Conservation (phyloP, 2,113 vertebrate species). For the Brienomyrus longianalis region DNA sequence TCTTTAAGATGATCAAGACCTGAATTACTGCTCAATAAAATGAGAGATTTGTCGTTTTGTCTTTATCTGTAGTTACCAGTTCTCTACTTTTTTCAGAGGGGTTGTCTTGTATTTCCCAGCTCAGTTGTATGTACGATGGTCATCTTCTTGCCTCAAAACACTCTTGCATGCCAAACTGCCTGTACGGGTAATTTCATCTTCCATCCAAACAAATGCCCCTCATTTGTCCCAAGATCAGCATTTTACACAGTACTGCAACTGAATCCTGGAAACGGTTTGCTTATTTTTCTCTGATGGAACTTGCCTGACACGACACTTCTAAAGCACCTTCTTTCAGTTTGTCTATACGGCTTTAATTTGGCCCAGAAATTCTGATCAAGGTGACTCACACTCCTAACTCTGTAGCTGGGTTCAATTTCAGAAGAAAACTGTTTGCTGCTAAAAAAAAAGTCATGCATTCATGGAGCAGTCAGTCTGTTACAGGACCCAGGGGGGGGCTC, state of each 20-base stretch:
- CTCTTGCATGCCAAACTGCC: slow-evolving; percentile 64
- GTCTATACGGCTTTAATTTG: background rate
- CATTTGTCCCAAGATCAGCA: slow-evolving; percentile 57
- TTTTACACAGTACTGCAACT: slow-evolving; percentile 53
- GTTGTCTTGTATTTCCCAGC: slow-evolving; percentile 67
- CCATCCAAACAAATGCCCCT: slow-evolving; percentile 51
- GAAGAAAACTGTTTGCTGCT: slow-evolving; percentile 6
- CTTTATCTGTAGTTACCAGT: slow-evolving; percentile 53
- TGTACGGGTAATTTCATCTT: slow-evolving; percentile 59
- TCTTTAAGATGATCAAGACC: background rate
- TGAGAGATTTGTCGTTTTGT: background rate
- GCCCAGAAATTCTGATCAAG: background rate
- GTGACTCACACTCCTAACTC: slow-evolving; percentile 14
- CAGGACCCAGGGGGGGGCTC: background rate
- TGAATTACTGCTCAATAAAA: slow-evolving; percentile 9
- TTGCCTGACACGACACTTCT: slow-evolving; percentile 17
- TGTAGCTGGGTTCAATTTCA: slow-evolving; percentile 20
- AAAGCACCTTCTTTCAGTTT: slow-evolving; percentile 14
- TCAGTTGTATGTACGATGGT: slow-evolving; percentile 68
- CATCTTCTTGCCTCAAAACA: slow-evolving; percentile 55
- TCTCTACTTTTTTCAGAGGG: slow-evolving; percentile 66
- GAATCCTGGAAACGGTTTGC: slow-evolving; percentile 2
- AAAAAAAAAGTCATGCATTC: slow-evolving; percentile 24
- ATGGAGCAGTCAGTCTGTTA: slow-evolving; percentile 22
- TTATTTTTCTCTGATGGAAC: slow-evolving; percentile 1